Conservation (phyloP, 2,797 vertebrate species). For the Phalanger gymnotis region DNA sequence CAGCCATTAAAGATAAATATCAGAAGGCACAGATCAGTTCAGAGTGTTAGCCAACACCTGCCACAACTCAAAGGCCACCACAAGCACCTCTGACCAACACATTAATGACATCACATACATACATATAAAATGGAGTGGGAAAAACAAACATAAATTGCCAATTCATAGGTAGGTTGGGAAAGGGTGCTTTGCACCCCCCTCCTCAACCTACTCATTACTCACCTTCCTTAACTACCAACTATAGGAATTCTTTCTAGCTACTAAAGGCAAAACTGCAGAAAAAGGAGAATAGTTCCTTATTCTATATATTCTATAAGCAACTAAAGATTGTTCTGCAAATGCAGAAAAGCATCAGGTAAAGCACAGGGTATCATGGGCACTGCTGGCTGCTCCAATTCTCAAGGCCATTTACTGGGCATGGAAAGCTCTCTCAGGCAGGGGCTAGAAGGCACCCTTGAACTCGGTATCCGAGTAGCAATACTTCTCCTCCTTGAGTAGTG, state of each 20-base stretch:
- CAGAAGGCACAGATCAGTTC: neutral
- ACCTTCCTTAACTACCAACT: neutral
- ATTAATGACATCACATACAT: neutral
- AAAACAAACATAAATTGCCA: neutral
- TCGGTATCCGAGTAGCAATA: neutral
- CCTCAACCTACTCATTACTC: neutral
- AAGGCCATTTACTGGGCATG: neutral
- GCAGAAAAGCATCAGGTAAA: neutral
- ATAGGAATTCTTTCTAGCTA: neutral
- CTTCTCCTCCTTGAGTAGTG: neutral
- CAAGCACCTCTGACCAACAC: neutral
- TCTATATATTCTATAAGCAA: neutral
- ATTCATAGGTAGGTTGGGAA: neutral
- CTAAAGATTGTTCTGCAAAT: neutral
- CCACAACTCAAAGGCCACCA: neutral
- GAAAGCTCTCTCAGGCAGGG: neutral
- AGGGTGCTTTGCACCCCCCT: neutral
- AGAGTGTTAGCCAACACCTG: neutral
- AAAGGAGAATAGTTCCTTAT: neutral
- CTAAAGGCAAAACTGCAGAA: neutral
- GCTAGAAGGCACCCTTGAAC: neutral
- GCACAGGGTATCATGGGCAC: neutral
- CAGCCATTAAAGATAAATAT: neutral
- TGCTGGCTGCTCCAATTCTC: constrained; percentile 12
- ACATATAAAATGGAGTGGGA: neutral